These are phyloP conservation scores for Nephotettix cincticeps DNA, from an alignment of 1,140 invertebrate genomes.

Conservation along the genomic window DNA sequence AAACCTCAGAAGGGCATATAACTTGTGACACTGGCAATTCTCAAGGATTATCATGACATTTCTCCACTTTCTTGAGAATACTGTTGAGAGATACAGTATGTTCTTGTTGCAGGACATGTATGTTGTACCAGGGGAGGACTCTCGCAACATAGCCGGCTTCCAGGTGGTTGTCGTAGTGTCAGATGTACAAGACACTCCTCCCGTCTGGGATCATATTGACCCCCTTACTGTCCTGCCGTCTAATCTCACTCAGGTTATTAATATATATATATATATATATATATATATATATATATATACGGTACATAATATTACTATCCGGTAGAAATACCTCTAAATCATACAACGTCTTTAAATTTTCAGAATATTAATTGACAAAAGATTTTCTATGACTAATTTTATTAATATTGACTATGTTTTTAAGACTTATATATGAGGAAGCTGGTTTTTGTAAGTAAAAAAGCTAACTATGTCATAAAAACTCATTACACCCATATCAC, in stretches of 20 bases:
- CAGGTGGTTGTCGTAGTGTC: constrained; percentile 77
- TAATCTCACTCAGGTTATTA: constrained; percentile 54
- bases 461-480: too few relatives aligned
- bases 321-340: too few relatives aligned
- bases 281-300: too few relatives aligned
- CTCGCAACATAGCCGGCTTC: constrained; percentile 78
- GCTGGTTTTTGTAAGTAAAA: too few relatives aligned
- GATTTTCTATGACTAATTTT: too few relatives aligned
- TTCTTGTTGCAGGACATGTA: constrained; percentile 70
- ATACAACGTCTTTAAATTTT: too few relatives aligned
- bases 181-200: constrained; percentile 84
- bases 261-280: too few relatives aligned
- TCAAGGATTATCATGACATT: background rate
- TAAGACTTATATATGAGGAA: too few relatives aligned
- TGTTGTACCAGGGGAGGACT: constrained; percentile 74
- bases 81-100: background rate
- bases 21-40: background rate
- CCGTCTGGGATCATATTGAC: constrained; percentile 67
- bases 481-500: too few relatives aligned
- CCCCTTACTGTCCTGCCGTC: constrained; percentile 70
- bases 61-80: background rate
- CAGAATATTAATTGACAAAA: too few relatives aligned
- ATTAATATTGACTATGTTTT: too few relatives aligned
- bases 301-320: too few relatives aligned
- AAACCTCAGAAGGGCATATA: background rate